Evolutionary conservation across 2,113 vertebrate species (phyloP), one percentile per base, ranked within the genome.

Genomic region (Percopsis transmontana): DNA sequence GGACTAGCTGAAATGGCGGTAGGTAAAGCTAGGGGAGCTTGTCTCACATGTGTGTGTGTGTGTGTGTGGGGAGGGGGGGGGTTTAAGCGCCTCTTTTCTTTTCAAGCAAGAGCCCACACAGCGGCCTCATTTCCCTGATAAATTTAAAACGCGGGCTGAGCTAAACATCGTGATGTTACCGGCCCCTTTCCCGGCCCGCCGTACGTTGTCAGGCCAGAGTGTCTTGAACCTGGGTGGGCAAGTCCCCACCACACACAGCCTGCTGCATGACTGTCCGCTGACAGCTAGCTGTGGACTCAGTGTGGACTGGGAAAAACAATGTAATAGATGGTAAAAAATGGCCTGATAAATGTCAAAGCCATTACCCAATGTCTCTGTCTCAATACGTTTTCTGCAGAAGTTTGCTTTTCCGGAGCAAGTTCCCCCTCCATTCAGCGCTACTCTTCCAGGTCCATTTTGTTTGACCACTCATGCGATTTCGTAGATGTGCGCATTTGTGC

Each of bases 111-210:
- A 81, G 74, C 88, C 87, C 88, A 91, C 91, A 88, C 81, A 85
- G 68, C 64, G 76, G 77, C 84, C 88, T 92, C 80, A 87, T 89
- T 91, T 88, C 69, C 71, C 70, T 70, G 86, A 90, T 92, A 91
- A 88, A 89, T 90, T 91, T 91, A 91, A 89, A 80, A 77, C 24
- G 80, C 57, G 76, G 84, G 76, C 82, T 73, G 70, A 38, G 83
- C 67, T 86, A 83, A 81, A 80, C 57, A 68, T 66, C 58, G 58
- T 63, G 73, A 84, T 81, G 73, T 68, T 84, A 83, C 83, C 83
- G 52, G 81, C 72, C 83, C 53, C 23, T 77, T 53, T 79, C 72
- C 66, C 57, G 83, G 42, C 74, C 68, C 54, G 23, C 66, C 54
- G 23, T 50, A 68, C 68, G 69, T 61, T 81, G 21, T 58, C 48